A percentile compares a stretch with the other conserved stretches of the same genome.
These are phyloP conservation scores for Orchesella flavescens DNA, from an alignment of 2,888 invertebrate genomes.

Conservation along the genomic window DNA sequence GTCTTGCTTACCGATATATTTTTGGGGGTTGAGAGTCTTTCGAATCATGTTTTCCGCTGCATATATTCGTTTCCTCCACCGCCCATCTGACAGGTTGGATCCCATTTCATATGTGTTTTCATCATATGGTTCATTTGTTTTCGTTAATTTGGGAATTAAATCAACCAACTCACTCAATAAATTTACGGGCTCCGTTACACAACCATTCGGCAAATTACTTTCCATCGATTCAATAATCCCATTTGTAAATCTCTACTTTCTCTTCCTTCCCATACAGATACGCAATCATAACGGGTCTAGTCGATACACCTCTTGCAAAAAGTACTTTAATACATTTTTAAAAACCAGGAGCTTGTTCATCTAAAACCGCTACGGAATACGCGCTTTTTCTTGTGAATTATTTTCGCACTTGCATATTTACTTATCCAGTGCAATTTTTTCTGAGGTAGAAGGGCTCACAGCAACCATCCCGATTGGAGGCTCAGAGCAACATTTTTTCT, in stretches of 20 bases:
- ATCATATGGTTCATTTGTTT: constrained; percentile 49
- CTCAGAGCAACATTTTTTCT: background rate
- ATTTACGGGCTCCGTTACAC: constrained; percentile 4
- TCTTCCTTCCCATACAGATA: too few relatives aligned
- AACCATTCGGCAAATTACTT: background rate
- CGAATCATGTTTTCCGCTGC: constrained; percentile 22
- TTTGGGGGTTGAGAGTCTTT: background rate
- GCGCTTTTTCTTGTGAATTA: too few relatives aligned
- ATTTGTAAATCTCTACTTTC: too few relatives aligned
- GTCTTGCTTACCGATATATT: constrained; percentile 6
- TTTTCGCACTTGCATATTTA: too few relatives aligned
- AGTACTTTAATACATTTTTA: too few relatives aligned
- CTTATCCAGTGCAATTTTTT: too few relatives aligned
- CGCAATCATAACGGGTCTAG: background rate
- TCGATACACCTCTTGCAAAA: background rate
- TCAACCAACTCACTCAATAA: constrained; percentile 30
- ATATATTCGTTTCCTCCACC: constrained; percentile 12
- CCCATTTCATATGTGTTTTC: constrained; percentile 51
- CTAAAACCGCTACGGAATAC: too few relatives aligned
- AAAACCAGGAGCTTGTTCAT: too few relatives aligned
- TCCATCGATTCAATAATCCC: too few relatives aligned
- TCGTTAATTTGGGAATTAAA: constrained; percentile 57
- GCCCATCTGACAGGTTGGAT: constrained; percentile 53
- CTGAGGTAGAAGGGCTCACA: too few relatives aligned
- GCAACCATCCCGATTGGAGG: too few relatives aligned